These are phyloP conservation scores for Cryptoprocta ferox DNA, from an alignment of 2,797 vertebrate species.

Conservation along the genomic window DNA sequence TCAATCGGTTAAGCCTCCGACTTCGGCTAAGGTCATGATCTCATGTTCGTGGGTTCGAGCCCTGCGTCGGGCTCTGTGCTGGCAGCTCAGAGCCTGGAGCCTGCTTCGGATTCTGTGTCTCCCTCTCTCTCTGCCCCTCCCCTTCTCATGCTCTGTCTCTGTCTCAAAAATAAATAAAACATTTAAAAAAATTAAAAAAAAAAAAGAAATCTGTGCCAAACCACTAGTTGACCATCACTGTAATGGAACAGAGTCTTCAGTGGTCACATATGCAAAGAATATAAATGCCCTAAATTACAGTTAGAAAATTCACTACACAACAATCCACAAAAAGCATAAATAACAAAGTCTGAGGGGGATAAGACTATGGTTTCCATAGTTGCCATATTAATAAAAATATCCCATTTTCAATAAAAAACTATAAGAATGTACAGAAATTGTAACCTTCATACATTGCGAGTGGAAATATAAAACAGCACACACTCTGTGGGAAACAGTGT, in stretches of 20 bases:
- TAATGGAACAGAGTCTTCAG: neutral
- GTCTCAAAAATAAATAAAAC: no score
- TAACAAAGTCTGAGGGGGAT: neutral
- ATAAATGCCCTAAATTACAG: neutral
- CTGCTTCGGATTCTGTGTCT: no score
- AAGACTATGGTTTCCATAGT: neutral
- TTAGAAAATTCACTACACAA: neutral
- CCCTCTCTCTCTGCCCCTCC: no score
- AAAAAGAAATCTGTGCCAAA: neutral
- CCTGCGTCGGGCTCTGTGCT: no score
- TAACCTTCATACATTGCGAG: neutral
- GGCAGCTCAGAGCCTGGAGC: no score
- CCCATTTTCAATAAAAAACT: neutral
- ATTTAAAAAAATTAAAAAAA: no score
- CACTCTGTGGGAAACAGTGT: neutral
- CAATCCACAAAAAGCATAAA: neutral
- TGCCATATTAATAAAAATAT: neutral
- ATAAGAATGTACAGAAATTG: neutral
- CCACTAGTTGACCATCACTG: neutral
- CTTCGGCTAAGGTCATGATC: no score
- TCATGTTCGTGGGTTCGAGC: no score
- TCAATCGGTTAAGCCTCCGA: no score
- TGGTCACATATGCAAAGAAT: neutral
- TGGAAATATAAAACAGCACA: neutral
- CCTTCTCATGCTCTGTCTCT: no score